phyloP scores from a whole-genome alignment of 2,888 invertebrate genomes.

The Eristalinus aeneus region DNA sequence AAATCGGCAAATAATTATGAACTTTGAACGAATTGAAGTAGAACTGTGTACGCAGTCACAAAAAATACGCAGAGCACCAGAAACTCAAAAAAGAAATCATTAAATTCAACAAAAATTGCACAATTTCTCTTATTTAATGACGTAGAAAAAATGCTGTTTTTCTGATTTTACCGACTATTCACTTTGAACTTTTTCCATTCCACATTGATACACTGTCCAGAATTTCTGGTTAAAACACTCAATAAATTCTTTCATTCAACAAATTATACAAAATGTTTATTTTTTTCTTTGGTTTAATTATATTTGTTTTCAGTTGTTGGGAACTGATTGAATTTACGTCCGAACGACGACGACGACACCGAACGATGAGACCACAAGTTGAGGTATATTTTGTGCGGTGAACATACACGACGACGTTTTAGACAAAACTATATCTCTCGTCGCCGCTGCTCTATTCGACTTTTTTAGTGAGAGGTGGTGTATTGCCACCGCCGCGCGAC shows the following conservation, averaged over 20 bases:
- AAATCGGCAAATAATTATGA: background rate
- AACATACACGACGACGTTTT: slow-evolving; percentile 57
- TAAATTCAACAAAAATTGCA: background rate
- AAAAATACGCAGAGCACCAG: slow-evolving; percentile 9
- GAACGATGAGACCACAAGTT: background rate
- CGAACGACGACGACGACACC: background rate
- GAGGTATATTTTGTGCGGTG: slow-evolving; percentile 22
- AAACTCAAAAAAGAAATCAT: background rate
- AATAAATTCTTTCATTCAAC: background rate
- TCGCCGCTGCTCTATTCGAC: slow-evolving; percentile 24
- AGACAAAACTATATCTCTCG: slow-evolving; percentile 62
- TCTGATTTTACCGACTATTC: background rate
- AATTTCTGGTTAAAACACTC: background rate
- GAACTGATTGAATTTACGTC: slow-evolving; percentile 27
- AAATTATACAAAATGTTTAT: too few species aligned
- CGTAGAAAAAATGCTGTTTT: background rate
- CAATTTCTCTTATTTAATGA: background rate
- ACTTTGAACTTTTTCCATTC: background rate
- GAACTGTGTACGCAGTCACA: background rate
- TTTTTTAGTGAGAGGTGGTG: slow-evolving; percentile 34
- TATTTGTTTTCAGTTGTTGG: background rate
- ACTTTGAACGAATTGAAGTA: slow-evolving; percentile 25
- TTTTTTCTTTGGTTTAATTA: slow-evolving; percentile 1
- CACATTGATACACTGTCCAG: slow-evolving; percentile 10
- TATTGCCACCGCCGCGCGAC: background rate